Percentiles rank a stretch among this genome's conserved stretches.
Evolutionary conservation across 37 sponge, comb jelly and placozoan species (phyloP).

Genomic region (Spongia lamella): DNA sequence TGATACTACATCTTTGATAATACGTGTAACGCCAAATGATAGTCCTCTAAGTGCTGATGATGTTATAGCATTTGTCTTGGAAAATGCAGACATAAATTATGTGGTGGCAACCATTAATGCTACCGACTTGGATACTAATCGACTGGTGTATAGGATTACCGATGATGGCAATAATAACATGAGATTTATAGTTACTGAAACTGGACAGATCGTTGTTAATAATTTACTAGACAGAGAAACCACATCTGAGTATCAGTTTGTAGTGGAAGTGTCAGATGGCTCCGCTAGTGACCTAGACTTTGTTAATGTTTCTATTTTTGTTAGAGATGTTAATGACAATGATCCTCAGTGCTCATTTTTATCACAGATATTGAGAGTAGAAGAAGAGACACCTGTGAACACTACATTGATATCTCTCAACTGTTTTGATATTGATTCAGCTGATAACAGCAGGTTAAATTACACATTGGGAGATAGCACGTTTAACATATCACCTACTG

Average conservation of each 20-base stretch:
- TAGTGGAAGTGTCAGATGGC: conserved; percentile 52
- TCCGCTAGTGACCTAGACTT: not conserved
- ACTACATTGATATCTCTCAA: conserved; percentile 22
- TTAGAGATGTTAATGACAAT: conserved; percentile 75
- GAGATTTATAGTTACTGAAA: not conserved
- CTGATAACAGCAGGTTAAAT: conserved; percentile 27
- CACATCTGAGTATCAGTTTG: conserved; percentile 27
- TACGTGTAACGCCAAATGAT: no score
- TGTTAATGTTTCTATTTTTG: conserved; percentile 31
- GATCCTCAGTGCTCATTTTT: conserved; percentile 34
- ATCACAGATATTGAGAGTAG: not conserved
- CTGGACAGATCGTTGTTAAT: conserved; percentile 23
- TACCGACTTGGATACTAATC: conserved; percentile 3
- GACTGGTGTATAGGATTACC: conserved; percentile 14
- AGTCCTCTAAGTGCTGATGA: no score
- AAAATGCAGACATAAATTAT: conserved; percentile 38
- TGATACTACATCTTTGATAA: no score
- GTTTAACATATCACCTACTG: not conserved
- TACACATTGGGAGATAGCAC: conserved; percentile 31
- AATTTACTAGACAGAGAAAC: conserved; percentile 56
- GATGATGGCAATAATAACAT: not conserved
- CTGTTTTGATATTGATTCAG: conserved; percentile 58
- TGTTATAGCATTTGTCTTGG: conserved; percentile 20
- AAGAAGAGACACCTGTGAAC: conserved; percentile 7
- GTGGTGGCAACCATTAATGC: conserved; percentile 37